Percentiles rank a stretch among this genome's conserved stretches.
phyloP scores from a whole-genome alignment of 1,140 invertebrate genomes.

The Sesamia nonagrioides region DNA sequence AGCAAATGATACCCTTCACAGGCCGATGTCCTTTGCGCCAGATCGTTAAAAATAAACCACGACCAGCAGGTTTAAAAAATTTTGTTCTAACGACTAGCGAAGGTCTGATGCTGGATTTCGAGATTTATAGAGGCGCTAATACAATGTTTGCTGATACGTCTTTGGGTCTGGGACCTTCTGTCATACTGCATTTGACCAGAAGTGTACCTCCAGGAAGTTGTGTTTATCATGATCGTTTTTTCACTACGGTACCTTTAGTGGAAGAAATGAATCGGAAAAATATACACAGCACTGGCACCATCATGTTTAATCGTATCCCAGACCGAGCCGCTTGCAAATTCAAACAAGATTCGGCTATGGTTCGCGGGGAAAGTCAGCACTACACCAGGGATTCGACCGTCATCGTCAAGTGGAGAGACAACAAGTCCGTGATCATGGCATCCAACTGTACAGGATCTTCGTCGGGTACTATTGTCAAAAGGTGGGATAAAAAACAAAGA shows the following conservation, averaged over 20 bases:
- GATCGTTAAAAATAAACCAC: conserved; percentile 54
- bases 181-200: conserved; percentile 56
- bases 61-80: conserved; percentile 60
- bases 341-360: too few relatives aligned
- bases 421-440: not conserved
- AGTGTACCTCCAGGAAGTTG: conserved; percentile 57
- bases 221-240: conserved; percentile 56
- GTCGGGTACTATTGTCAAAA: too few relatives aligned
- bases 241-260: too few relatives aligned
- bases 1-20: too few relatives aligned
- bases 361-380: conserved; percentile 40
- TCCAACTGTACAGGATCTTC: conserved; percentile 57
- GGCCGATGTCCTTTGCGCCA: too few relatives aligned
- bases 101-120: too few relatives aligned
- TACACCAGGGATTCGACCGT: not conserved
- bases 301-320: too few relatives aligned
- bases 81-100: too few relatives aligned
- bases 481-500: conserved; percentile 49
- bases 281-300: too few relatives aligned
- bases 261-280: conserved; percentile 48
- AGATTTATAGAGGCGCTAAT: conserved; percentile 59
- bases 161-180: conserved; percentile 58
- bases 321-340: too few relatives aligned
- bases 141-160: too few relatives aligned
- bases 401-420: conserved; percentile 7